These are phyloP conservation scores for Unio delphinus DNA, from an alignment of 2,888 invertebrate species.

Conservation along the genomic window DNA sequence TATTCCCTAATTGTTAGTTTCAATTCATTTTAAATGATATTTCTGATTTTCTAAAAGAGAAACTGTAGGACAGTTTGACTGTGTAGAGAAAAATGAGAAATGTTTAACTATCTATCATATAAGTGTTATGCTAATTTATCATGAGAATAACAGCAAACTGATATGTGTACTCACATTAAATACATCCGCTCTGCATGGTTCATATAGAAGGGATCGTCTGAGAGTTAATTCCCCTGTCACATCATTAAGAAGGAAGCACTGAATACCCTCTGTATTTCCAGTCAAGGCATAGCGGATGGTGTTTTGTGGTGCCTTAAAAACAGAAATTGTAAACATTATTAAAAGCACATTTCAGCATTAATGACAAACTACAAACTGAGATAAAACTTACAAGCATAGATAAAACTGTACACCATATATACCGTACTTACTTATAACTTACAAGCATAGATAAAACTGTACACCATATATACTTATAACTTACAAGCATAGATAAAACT, in stretches of 20 bases:
- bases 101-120: no score
- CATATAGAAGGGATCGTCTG: constrained; percentile 46
- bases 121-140: no score
- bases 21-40: no score
- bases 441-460: background rate
- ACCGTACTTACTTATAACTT: no score
- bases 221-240: constrained; percentile 54
- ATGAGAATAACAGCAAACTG: no score
- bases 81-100: no score
- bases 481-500: background rate
- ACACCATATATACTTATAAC: background rate
- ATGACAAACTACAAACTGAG: background rate
- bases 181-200: constrained; percentile 38
- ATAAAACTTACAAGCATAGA: background rate
- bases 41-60: no score
- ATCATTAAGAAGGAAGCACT: constrained; percentile 59
- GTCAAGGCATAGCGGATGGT: constrained; percentile 54
- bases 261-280: constrained; percentile 47
- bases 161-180: constrained; percentile 42
- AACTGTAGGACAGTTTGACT: no score
- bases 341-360: background rate
- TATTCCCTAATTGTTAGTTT: no score
- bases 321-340: constrained; percentile 14
- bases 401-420: background rate
- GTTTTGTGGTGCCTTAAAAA: constrained; percentile 60